Conservation (phyloP, 2,113 vertebrate genomes). For the Telmatochromis sp. region DNA sequence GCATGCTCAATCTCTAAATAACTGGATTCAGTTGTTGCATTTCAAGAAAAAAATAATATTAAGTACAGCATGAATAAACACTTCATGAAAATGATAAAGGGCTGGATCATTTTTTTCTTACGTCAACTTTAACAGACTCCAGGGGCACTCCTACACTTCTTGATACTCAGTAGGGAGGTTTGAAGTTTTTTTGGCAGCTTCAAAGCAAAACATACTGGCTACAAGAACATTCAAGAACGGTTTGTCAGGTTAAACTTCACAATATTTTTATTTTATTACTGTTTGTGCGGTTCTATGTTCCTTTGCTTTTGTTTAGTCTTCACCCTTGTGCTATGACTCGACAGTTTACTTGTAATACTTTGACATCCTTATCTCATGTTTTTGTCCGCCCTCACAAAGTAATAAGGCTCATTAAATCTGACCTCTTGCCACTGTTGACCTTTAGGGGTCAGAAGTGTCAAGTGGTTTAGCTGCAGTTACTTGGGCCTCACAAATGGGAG, state of each 20-base stretch:
- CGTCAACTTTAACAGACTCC: background rate
- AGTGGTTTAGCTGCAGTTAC: background rate
- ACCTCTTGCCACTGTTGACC: background rate
- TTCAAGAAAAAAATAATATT: background rate
- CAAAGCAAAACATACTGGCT: background rate
- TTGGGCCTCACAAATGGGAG: constrained; percentile 1
- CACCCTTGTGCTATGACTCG: accelerated
- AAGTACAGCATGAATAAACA: background rate
- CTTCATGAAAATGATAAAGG: background rate
- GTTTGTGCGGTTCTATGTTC: background rate
- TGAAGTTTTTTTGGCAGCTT: background rate
- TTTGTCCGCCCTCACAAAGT: background rate
- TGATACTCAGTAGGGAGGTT: background rate
- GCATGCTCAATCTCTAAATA: background rate
- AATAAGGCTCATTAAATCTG: background rate
- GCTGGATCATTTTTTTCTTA: background rate
- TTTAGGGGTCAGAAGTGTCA: background rate
- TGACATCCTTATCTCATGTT: background rate
- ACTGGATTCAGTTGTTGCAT: background rate
- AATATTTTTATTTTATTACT: background rate
- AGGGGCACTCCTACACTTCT: background rate
- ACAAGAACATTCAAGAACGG: background rate
- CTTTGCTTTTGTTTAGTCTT: background rate
- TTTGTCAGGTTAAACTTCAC: background rate
- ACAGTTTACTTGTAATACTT: background rate